Percentiles rank a stretch among this genome's conserved stretches.
These are phyloP conservation scores for Scaptomyza graminum DNA, from an alignment of 1,140 invertebrate species.

Conservation along the genomic window DNA sequence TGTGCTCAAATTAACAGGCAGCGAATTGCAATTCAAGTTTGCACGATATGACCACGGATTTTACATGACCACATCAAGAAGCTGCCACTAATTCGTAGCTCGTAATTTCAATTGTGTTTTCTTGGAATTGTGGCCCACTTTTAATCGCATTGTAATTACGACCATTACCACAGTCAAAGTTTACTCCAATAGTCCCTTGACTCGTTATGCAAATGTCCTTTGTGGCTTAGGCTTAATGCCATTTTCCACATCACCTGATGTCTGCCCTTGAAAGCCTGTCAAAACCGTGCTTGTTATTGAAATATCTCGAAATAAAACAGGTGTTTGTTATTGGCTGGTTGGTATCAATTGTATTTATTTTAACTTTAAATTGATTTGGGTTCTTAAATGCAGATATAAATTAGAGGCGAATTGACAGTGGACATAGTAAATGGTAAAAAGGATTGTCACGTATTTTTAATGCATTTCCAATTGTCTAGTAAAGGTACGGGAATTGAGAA, in stretches of 20 bases:
- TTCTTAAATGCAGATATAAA: conserved; percentile 26
- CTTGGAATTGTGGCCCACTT: conserved; percentile 18
- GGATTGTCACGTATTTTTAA: conserved; percentile 66
- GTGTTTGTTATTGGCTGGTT: conserved; percentile 9
- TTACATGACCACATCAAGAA: conserved; percentile 28
- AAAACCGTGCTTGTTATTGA: conserved; percentile 1
- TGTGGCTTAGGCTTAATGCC: background rate
- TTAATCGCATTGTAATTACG: conserved; percentile 40
- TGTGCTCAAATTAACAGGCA: conserved; percentile 60
- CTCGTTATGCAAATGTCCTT: conserved; percentile 44
- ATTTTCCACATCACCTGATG: conserved; percentile 17
- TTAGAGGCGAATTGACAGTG: conserved; percentile 38
- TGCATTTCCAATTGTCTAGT: conserved; percentile 54
- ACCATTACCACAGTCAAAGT: background rate
- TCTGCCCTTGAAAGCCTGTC: conserved; percentile 8
- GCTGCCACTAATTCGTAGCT: conserved; percentile 2
- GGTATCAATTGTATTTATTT: conserved; percentile 4
- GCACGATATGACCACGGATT: conserved; percentile 56
- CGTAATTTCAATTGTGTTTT: conserved; percentile 37
- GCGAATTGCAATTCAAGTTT: conserved; percentile 68
- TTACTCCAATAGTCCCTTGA: conserved; percentile 1
- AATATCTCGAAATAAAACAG: conserved; percentile 11
- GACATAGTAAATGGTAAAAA: conserved; percentile 29
- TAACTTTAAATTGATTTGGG: conserved; percentile 8
- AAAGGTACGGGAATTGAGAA: background rate